Evolutionary conservation across 2,797 vertebrate species (phyloP).

Genomic region (Karalla daura): DNA sequence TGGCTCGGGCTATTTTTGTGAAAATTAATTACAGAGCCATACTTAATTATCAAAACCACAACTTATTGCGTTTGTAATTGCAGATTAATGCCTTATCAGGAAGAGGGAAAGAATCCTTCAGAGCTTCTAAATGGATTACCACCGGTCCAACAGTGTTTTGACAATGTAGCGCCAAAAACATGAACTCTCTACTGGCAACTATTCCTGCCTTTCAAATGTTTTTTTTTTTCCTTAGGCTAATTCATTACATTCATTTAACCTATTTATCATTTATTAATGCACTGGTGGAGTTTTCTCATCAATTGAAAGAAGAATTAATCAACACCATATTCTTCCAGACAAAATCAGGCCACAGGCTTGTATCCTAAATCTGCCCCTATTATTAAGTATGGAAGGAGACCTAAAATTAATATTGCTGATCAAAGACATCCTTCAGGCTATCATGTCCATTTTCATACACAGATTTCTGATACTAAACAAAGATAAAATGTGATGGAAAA

Average conservation of each 20-base stretch:
- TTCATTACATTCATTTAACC: neutral
- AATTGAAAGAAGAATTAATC: neutral
- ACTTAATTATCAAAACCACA: neutral
- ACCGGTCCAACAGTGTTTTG: no score
- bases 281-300: neutral
- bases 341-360: no score
- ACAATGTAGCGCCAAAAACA: constrained; percentile 3
- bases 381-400: no score
- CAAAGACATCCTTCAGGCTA: no score
- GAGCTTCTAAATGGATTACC: constrained; percentile 3
- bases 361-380: no score
- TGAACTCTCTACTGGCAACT: constrained; percentile 6
- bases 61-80: no score
- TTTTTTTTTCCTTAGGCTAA: neutral
- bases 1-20: neutral
- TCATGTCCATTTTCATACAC: no score
- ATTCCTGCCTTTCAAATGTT: neutral
- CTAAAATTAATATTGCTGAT: no score
- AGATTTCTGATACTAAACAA: no score
- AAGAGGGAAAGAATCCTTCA: neutral
- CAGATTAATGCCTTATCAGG: neutral
- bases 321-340: no score
- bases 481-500: no score
- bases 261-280: constrained; percentile 13
- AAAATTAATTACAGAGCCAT: neutral